phyloP scores from a whole-genome alignment of 2,113 vertebrate genomes.

The Festucalex cinctus region DNA sequence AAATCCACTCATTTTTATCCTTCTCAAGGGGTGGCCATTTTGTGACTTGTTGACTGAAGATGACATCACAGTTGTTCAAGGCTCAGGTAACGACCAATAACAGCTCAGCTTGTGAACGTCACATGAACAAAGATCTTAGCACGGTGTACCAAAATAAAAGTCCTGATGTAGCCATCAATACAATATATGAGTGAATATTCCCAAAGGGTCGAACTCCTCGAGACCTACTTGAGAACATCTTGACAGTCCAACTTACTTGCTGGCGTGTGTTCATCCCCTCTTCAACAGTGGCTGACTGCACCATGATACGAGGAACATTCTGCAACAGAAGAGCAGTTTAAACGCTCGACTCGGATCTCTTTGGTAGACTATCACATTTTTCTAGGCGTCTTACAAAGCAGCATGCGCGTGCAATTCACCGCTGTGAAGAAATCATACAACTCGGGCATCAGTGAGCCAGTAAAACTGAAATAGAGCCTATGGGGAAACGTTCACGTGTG shows the following conservation, averaged over 20 bases:
- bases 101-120: too few species aligned
- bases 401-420: slow-evolving; percentile 10
- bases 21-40: too few species aligned
- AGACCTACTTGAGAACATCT: neutral
- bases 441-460: neutral
- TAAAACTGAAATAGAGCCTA: slow-evolving; percentile 4
- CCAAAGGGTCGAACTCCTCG: too few species aligned
- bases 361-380: neutral
- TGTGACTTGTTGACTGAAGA: too few species aligned
- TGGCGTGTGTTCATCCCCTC: slow-evolving; percentile 49
- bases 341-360: neutral
- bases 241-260: slow-evolving; percentile 45
- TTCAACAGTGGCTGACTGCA: slow-evolving; percentile 70
- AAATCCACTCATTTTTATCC: too few species aligned
- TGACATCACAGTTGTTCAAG: too few species aligned
- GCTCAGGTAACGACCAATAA: too few species aligned
- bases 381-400: neutral
- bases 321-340: slow-evolving; percentile 18
- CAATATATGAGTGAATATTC: too few species aligned
- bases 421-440: slow-evolving; percentile 7
- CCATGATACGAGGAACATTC: slow-evolving; percentile 66
- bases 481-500: neutral
- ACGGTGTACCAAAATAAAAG: too few species aligned
- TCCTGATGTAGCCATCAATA: too few species aligned
- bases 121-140: too few species aligned